Evolutionary conservation across 2,113 vertebrate species (phyloP).

Genomic region (Tauraco erythrolophus): DNA sequence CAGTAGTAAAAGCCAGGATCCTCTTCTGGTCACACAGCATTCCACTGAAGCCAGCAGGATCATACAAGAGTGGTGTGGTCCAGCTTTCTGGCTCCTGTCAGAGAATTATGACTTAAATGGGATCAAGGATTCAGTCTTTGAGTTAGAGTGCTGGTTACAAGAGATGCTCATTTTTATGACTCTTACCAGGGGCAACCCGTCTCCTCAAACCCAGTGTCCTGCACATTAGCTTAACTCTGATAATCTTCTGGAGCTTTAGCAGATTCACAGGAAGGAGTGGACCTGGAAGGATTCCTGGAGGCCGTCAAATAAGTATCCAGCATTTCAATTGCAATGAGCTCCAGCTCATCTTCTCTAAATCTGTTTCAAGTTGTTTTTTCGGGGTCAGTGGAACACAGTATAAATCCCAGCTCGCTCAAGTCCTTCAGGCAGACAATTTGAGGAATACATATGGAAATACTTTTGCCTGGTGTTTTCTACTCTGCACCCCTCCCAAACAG

Average conservation of each 20-base stretch:
- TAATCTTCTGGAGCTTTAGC: constrained; percentile 55
- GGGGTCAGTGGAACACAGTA: constrained; percentile 49
- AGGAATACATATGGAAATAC: constrained; percentile 68
- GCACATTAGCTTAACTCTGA: constrained; percentile 13
- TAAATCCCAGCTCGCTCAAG: constrained; percentile 48
- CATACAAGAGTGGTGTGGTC: constrained; percentile 16
- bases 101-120: constrained; percentile 23
- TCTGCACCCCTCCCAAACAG: constrained; percentile 45
- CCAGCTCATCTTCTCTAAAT: constrained; percentile 50
- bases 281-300: constrained; percentile 53
- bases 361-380: constrained; percentile 49
- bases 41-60: background rate
- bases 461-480: constrained; percentile 50
- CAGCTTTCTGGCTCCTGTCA: constrained; percentile 40
- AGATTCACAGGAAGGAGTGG: constrained; percentile 39
- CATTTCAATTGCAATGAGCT: constrained; percentile 20
- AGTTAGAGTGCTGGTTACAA: background rate
- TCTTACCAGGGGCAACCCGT: background rate
- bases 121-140: constrained; percentile 39
- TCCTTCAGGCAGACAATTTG: constrained; percentile 57
- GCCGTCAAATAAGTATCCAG: constrained; percentile 37
- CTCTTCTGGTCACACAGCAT: background rate
- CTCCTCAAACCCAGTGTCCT: background rate
- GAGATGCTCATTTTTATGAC: constrained; percentile 20
- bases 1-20: background rate